Conservation (phyloP, 2,888 invertebrate genomes). For the Platycnemis pennipes region DNA sequence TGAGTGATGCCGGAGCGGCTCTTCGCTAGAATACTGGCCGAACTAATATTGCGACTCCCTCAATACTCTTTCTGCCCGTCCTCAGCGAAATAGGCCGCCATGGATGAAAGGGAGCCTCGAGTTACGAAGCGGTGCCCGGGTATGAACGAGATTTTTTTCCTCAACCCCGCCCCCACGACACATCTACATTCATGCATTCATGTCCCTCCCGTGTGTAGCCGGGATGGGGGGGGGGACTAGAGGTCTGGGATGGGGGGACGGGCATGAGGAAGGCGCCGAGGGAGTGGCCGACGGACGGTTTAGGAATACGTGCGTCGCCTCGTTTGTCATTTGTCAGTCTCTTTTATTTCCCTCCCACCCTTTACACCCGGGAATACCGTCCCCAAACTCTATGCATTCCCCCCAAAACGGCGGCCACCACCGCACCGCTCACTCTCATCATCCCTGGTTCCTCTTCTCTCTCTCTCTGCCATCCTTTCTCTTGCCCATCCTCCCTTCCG, state of each 20-base stretch:
- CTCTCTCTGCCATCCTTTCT: neutral
- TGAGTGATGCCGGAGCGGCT: too few species aligned
- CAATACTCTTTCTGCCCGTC: too few species aligned
- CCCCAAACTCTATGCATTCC: conserved; percentile 20
- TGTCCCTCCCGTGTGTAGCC: neutral
- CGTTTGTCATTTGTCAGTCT: conserved; percentile 67
- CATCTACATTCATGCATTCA: neutral
- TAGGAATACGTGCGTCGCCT: conserved; percentile 53
- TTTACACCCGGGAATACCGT: conserved; percentile 41
- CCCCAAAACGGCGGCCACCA: conserved; percentile 17
- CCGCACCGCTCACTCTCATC: neutral
- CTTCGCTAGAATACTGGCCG: too few species aligned
- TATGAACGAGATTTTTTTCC: neutral
- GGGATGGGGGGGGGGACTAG: neutral
- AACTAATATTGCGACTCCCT: too few species aligned
- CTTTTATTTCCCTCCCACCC: conserved; percentile 34
- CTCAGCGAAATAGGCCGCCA: neutral
- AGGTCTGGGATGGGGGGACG: neutral
- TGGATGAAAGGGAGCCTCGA: neutral
- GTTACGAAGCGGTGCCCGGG: neutral
- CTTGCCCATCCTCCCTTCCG: neutral
- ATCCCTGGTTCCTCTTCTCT: neutral
- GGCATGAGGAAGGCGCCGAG: neutral
- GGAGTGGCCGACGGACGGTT: conserved; percentile 33
- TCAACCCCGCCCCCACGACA: too few species aligned